Base-by-base conservation (phyloP, 2,888 invertebrate species). In the Embidobia sp. region DNA sequence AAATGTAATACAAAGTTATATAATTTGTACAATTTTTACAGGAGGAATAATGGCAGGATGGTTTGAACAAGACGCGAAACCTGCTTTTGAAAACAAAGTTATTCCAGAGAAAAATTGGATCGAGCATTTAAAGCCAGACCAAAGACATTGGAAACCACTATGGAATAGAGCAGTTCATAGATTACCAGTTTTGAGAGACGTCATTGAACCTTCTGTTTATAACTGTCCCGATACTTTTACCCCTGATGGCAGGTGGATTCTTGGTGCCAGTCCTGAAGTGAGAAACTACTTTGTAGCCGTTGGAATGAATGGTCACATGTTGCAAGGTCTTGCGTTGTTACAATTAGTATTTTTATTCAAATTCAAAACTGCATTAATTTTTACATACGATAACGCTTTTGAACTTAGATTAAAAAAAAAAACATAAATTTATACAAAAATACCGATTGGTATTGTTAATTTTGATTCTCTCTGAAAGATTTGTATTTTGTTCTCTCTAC, bases 181-280 rank as follows among this genome's bases (percentile, higher is more conserved):
- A 80, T 85, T 94, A 66, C 94, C 94, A 8, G 85, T 91, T 48
- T 86, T 94, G 61, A 90, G 90, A 51, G 88, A 90, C 67, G 90
- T 91, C 19, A 86, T 89, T 74, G 88, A 91, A 26, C 91, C 92
- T 13, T 89, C 90, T 57, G 86, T 94, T 16, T 90, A 91, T 4
- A 94, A 93, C 82, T 93, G 93, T 16, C 93, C 94, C 1, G 94
- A 94, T 86, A 93, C 92, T 86, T 94, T 94, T 86, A 94, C 94
- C 2, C 93, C 94, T 0, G 94, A 94, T 90, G 93, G 93, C 6
- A 90, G 92, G 82, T 93, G 93, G 93, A 92, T 94, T 81, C 85
- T 94, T 7, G 94, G 94, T 19, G 93, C 93, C 88, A 91, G 93
- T 19, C 92, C 94, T 1, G 93, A 94, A 90, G 91, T 94, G 8